A percentile compares a stretch with the other conserved stretches of the same genome.
phyloP scores from a whole-genome alignment of 1,140 invertebrate species.

The Helicoverpa zea region DNA sequence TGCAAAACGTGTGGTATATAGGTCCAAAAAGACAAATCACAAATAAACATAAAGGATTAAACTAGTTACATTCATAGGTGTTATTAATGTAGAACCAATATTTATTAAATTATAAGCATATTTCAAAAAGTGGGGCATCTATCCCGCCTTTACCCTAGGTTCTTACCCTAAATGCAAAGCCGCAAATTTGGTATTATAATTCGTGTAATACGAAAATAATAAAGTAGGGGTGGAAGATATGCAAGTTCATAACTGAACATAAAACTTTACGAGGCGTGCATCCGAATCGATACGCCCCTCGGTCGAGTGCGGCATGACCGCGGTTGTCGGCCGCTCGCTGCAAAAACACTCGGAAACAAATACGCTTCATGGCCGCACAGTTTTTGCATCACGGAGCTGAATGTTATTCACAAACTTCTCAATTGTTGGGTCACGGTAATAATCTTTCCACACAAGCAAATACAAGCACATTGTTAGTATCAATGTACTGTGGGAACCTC shows the following conservation, averaged over 20 bases:
- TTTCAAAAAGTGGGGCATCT: no score
- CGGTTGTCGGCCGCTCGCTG: conserved; percentile 44
- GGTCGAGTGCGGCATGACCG: conserved; percentile 30
- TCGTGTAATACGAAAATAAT: background rate
- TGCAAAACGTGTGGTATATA: no score
- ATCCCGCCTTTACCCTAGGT: no score
- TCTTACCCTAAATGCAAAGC: no score
- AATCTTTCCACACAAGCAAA: conserved; percentile 40
- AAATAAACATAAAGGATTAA: no score
- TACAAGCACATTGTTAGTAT: conserved; percentile 36
- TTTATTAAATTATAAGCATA: no score
- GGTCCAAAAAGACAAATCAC: no score
- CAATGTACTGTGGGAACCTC: conserved; percentile 32
- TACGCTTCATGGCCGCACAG: conserved; percentile 62
- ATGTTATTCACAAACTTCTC: conserved; percentile 53
- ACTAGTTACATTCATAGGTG: no score
- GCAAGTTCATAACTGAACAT: conserved; percentile 48
- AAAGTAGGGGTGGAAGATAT: background rate
- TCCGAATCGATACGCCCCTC: conserved; percentile 56
- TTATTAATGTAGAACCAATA: no score
- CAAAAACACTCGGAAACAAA: conserved; percentile 60
- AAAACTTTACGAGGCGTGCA: conserved; percentile 51
- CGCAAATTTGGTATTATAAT: no score
- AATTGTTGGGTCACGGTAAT: conserved; percentile 54
- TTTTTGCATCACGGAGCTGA: conserved; percentile 57